These are phyloP conservation scores for Bradypodion ventrale DNA, from an alignment of 2,797 vertebrate species.

Conservation along the genomic window DNA sequence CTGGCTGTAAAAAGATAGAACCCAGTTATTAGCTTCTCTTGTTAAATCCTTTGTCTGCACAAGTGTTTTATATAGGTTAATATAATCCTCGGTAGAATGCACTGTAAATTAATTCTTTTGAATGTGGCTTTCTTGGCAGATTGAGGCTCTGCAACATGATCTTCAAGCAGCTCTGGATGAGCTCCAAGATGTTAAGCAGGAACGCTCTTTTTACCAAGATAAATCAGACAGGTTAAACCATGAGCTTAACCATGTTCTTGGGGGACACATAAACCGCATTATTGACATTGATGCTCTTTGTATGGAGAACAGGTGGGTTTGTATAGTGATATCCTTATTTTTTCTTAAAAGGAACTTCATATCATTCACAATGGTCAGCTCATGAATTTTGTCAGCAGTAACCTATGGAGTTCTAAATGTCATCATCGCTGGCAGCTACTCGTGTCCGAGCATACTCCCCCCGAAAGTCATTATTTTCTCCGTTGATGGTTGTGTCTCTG, in stretches of 20 bases:
- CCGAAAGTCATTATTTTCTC: too few relatives aligned
- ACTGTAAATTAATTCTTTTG: neutral
- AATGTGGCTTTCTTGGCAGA: constrained; percentile 75
- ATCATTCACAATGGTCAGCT: too few relatives aligned
- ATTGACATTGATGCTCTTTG: constrained; percentile 95
- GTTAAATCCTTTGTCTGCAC: neutral
- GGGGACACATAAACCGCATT: constrained; percentile 87
- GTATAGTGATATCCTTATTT: too few relatives aligned
- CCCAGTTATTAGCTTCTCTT: neutral
- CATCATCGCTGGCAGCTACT: too few relatives aligned
- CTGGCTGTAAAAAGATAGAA: too few relatives aligned
- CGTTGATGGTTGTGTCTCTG: too few relatives aligned
- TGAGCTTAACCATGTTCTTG: constrained; percentile 92
- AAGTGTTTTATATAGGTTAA: neutral
- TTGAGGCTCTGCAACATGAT: constrained; percentile 88
- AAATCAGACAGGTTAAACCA: constrained; percentile 92
- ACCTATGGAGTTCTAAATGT: too few relatives aligned
- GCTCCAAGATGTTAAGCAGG: constrained; percentile 90
- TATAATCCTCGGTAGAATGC: constrained; percentile 8
- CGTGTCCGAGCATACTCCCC: too few relatives aligned
- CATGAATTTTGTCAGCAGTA: too few relatives aligned
- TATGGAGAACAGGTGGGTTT: constrained; percentile 93
- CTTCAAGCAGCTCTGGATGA: constrained; percentile 90
- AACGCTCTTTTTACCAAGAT: constrained; percentile 92
- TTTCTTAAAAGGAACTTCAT: too few relatives aligned